Conservation (phyloP, 1,140 invertebrate genomes). For the Drosophila seguyi region DNA sequence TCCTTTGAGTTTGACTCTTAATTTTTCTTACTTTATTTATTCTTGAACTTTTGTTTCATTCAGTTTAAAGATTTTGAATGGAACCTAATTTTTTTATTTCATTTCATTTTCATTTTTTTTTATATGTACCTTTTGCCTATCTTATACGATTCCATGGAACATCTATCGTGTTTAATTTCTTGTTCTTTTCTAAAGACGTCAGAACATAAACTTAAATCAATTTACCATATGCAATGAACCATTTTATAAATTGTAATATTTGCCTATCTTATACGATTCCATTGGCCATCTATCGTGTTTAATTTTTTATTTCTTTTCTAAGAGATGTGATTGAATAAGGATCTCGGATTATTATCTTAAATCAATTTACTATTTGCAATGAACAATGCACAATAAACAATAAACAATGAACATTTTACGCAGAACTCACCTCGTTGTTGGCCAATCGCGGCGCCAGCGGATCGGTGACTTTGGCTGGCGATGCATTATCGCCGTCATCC, state of each 20-base stretch:
- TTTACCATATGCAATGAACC: too few relatives aligned
- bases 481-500: conserved; percentile 74
- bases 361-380: not conserved
- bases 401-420: not conserved
- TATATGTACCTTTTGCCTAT: not conserved
- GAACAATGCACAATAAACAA: not conserved
- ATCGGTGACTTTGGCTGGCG: conserved; percentile 82
- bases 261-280: too few relatives aligned
- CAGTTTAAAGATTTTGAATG: too few relatives aligned
- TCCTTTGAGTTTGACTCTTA: too few relatives aligned
- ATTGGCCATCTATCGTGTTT: too few relatives aligned
- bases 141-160: not conserved
- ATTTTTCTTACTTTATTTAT: too few relatives aligned
- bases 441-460: conserved; percentile 72
- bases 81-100: too few relatives aligned
- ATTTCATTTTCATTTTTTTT: not conserved
- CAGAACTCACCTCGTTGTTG: conserved; percentile 73
- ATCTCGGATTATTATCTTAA: not conserved
- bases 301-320: too few relatives aligned
- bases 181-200: too few relatives aligned
- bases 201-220: too few relatives aligned
- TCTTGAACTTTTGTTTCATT: too few relatives aligned
- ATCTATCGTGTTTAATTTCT: not conserved
- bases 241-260: too few relatives aligned
- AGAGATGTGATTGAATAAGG: not conserved